Conservation (phyloP, 2,113 vertebrate species). For the Synodontis membranacea region DNA sequence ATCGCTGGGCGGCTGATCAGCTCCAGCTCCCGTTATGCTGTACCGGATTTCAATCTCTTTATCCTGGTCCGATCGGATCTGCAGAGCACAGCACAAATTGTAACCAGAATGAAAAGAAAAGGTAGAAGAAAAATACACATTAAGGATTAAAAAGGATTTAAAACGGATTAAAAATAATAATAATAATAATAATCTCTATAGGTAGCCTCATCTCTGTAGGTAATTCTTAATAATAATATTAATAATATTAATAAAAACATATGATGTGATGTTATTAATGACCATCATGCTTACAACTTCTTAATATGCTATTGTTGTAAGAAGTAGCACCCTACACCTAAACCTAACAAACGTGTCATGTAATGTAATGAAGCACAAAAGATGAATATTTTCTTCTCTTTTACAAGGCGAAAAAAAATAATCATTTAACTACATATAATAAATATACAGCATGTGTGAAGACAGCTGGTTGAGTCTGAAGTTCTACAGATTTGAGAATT, state of each 20-base stretch:
- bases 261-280: not conserved
- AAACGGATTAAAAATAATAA: too few relatives aligned
- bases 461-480: not conserved
- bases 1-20: slow-evolving; percentile 94
- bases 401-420: too few relatives aligned
- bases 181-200: not conserved
- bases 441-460: not conserved
- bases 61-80: slow-evolving; percentile 98
- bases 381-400: too few relatives aligned
- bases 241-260: too few relatives aligned
- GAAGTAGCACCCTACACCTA: not conserved
- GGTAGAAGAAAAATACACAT: too few relatives aligned
- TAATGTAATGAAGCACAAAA: not conserved
- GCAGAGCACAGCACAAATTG: slow-evolving; percentile 39
- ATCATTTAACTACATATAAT: too few relatives aligned
- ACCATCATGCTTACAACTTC: not conserved
- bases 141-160: too few relatives aligned
- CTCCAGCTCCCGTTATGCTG: slow-evolving; percentile 92
- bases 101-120: not conserved
- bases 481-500: not conserved
- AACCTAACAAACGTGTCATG: too few relatives aligned
- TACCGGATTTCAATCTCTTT: slow-evolving; percentile 93
- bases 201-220: not conserved
- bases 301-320: not conserved
- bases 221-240: not conserved